Conservation (phyloP, 2,113 vertebrate genomes). For the Melospiza georgiana region DNA sequence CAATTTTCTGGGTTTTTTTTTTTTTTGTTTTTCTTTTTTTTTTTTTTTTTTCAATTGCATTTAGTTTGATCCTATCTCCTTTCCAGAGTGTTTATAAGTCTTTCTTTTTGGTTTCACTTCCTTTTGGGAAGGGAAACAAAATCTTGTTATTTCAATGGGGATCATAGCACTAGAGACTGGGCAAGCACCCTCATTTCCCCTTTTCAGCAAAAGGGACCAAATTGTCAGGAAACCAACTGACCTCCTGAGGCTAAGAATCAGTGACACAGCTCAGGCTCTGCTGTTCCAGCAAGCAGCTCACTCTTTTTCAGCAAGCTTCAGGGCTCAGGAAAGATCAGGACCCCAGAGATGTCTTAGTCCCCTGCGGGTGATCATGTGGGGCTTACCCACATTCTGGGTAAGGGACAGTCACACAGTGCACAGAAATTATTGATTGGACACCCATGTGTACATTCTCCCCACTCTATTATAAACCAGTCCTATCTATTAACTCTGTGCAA, state of each 20-base stretch:
- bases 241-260: neutral
- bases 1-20: too few species aligned
- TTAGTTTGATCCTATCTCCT: too few species aligned
- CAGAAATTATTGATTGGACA: neutral
- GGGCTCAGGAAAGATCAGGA: neutral
- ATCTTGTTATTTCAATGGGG: too few species aligned
- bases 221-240: neutral
- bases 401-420: rapidly evolving
- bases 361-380: too few species aligned
- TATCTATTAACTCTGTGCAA: neutral
- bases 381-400: neutral
- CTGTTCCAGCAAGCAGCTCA: neutral
- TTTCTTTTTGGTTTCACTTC: too few species aligned
- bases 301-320: neutral
- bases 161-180: neutral
- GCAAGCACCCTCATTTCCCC: neutral
- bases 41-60: too few species aligned
- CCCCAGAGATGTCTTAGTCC: neutral
- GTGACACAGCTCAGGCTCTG: neutral
- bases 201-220: neutral
- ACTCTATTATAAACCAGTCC: neutral
- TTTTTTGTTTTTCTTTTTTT: too few species aligned
- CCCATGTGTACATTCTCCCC: neutral
- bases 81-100: too few species aligned
- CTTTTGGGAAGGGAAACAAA: too few species aligned